These are phyloP conservation scores for Myathropa florea DNA, from an alignment of 2,888 invertebrate species.

Conservation along the genomic window DNA sequence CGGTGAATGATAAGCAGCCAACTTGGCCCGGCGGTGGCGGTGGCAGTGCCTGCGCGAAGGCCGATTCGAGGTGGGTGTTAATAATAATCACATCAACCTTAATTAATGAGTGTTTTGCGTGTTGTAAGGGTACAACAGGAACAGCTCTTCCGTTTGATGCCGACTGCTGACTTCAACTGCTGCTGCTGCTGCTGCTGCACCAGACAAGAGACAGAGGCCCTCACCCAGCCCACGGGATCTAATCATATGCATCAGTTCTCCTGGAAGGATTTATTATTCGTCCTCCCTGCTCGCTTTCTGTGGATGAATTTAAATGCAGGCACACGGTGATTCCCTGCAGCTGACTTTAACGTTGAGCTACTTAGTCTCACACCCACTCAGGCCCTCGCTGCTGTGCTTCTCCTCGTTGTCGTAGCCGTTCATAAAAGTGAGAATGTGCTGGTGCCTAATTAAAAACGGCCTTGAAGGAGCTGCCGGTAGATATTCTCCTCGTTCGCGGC, in stretches of 20 bases:
- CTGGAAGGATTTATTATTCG: slow-evolving; percentile 62
- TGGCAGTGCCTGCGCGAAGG: neutral
- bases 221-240: slow-evolving; percentile 25
- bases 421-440: slow-evolving; percentile 38
- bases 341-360: slow-evolving; percentile 25
- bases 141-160: slow-evolving; percentile 39
- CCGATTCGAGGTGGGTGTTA: slow-evolving; percentile 51
- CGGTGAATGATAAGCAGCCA: slow-evolving; percentile 50
- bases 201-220: slow-evolving; percentile 15
- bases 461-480: slow-evolving; percentile 21
- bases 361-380: neutral
- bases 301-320: slow-evolving; percentile 55
- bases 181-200: slow-evolving; percentile 10
- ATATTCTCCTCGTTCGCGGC: neutral
- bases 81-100: slow-evolving; percentile 69
- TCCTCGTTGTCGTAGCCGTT: neutral
- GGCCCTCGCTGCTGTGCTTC: neutral
- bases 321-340: slow-evolving; percentile 36
- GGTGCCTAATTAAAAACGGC: slow-evolving; percentile 57
- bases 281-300: slow-evolving; percentile 26
- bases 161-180: neutral
- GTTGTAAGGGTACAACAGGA: slow-evolving; percentile 60
- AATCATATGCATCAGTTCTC: slow-evolving; percentile 68
- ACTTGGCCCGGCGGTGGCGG: slow-evolving; percentile 20
- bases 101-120: slow-evolving; percentile 71